phyloP scores from a whole-genome alignment of 2,113 vertebrate genomes.

The Lynx canadensis region DNA sequence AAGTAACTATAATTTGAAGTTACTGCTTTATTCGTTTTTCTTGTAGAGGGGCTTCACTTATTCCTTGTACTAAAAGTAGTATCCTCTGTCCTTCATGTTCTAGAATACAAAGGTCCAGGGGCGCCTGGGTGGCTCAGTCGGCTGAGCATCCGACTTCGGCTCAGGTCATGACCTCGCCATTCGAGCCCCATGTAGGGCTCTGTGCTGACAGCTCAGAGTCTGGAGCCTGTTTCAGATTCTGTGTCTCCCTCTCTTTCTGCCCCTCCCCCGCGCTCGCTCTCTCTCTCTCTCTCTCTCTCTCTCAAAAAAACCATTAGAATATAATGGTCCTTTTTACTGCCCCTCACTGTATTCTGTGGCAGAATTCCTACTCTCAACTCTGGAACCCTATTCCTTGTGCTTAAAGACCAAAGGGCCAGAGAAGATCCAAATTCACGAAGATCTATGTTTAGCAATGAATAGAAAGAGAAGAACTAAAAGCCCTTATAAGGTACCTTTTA shows the following conservation, averaged over 20 bases:
- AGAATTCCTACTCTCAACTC: neutral
- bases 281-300: fast-evolving
- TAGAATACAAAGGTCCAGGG: conserved; percentile 2
- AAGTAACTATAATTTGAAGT: neutral
- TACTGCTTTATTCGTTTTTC: conserved; percentile 18
- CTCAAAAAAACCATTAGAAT: neutral
- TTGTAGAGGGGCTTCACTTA: conserved; percentile 11
- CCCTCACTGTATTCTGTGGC: neutral
- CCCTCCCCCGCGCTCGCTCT: too few relatives aligned
- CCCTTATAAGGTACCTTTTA: neutral
- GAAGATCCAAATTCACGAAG: neutral
- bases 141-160: too few relatives aligned
- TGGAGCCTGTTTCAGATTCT: too few relatives aligned
- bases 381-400: conserved; percentile 8
- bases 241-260: too few relatives aligned
- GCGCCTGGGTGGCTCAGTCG: too few relatives aligned
- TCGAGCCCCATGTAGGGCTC: too few relatives aligned
- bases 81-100: neutral
- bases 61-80: neutral
- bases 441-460: conserved; percentile 34
- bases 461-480: neutral
- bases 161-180: too few relatives aligned
- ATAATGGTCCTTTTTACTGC: neutral
- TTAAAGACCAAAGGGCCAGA: neutral
- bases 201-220: too few relatives aligned